Conservation (phyloP, 1,140 invertebrate genomes). For the Conopomorpha cramerella region DNA sequence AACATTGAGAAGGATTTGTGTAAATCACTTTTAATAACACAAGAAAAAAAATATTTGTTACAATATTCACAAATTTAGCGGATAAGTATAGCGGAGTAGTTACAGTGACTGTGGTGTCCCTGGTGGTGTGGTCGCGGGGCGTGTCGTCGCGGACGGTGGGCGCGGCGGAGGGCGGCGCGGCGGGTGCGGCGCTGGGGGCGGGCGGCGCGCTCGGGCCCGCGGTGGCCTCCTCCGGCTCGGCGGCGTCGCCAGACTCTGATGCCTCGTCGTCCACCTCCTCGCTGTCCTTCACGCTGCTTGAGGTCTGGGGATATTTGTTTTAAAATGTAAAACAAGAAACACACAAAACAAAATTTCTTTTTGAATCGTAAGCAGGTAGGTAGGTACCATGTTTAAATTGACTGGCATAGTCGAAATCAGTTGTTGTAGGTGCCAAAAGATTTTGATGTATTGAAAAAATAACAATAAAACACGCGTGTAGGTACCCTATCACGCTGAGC, state of each 20-base stretch:
- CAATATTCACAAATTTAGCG: too few species aligned
- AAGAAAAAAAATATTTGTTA: too few species aligned
- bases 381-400: too few species aligned
- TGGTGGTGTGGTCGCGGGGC: too few species aligned
- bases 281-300: slow-evolving; percentile 39
- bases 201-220: slow-evolving; percentile 7
- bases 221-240: slow-evolving; percentile 16
- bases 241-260: slow-evolving; percentile 25
- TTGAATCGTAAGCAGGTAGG: too few species aligned
- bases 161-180: slow-evolving; percentile 14
- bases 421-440: neutral
- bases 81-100: too few species aligned
- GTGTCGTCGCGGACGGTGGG: slow-evolving; percentile 27
- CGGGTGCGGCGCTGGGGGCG: slow-evolving; percentile 9
- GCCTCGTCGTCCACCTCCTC: slow-evolving; percentile 71
- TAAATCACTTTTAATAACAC: too few species aligned
- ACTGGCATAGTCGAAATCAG: neutral
- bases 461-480: too few species aligned
- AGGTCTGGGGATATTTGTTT: slow-evolving; percentile 19
- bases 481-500: slow-evolving; percentile 66
- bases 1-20: too few species aligned
- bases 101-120: too few species aligned
- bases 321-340: neutral
- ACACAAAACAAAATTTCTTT: too few species aligned
- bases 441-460: too few species aligned